phyloP scores from a whole-genome alignment of 1,140 invertebrate species.

The Pemphigus obesinymphae region DNA sequence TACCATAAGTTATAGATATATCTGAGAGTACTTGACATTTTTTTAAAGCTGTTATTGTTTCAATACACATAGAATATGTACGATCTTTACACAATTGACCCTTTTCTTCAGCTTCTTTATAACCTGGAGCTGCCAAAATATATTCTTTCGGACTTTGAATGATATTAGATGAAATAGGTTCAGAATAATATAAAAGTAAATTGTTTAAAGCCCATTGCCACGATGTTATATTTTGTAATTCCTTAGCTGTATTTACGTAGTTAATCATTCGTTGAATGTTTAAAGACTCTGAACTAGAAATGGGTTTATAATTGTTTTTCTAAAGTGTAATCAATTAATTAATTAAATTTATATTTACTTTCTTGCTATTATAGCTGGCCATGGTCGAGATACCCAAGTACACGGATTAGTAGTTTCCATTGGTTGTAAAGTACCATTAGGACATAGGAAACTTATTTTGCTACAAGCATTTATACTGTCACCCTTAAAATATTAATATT shows the following conservation, averaged over 20 bases:
- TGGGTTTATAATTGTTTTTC: neutral
- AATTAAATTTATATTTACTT: conserved; percentile 50
- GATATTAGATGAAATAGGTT: conserved; percentile 8
- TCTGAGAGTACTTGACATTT: conserved; percentile 23
- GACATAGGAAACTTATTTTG: conserved; percentile 70
- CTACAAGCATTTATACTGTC: conserved; percentile 48
- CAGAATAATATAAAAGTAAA: conserved; percentile 24
- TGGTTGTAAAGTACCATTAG: conserved; percentile 66
- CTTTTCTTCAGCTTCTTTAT: conserved; percentile 5
- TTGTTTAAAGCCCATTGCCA: conserved; percentile 25
- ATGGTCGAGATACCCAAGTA: conserved; percentile 71
- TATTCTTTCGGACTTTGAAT: conserved; percentile 21
- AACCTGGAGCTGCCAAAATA: conserved; percentile 1
- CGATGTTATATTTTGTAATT: neutral
- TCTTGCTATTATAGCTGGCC: conserved; percentile 63
- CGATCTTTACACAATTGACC: neutral
- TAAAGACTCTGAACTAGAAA: neutral
- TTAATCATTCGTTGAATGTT: conserved; percentile 20
- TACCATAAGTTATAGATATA: conserved; percentile 29
- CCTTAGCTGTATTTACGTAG: neutral
- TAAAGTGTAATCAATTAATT: neutral
- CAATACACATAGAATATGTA: conserved; percentile 6
- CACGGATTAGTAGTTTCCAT: conserved; percentile 60
- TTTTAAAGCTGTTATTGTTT: neutral
- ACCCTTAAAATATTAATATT: conserved; percentile 25